phyloP scores from a whole-genome alignment of 2,888 invertebrate genomes.

The Oscheius sp. region DNA sequence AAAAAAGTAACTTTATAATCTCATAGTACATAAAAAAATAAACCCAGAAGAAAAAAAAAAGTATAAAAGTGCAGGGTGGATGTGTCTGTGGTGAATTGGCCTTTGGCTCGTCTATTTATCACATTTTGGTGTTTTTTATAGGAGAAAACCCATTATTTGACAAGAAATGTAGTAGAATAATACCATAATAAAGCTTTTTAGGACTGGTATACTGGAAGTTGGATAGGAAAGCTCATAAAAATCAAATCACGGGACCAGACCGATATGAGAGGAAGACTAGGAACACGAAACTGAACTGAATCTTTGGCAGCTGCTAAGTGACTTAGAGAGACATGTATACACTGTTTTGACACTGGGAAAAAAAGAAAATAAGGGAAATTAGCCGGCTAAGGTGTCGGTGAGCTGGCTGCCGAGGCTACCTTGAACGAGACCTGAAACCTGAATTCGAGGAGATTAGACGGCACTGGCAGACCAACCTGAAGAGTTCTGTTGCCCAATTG shows the following conservation, averaged over 20 bases:
- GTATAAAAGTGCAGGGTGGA: background rate
- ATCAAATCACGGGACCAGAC: constrained; percentile 29
- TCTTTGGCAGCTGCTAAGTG: constrained; percentile 31
- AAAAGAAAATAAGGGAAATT: background rate
- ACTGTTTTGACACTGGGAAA: constrained; percentile 21
- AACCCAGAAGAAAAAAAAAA: constrained; percentile 1
- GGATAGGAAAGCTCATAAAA: constrained; percentile 27
- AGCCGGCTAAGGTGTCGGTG: constrained; percentile 8
- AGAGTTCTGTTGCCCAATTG: constrained; percentile 92
- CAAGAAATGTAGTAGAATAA: background rate
- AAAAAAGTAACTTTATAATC: background rate
- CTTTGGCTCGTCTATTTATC: constrained; percentile 23
- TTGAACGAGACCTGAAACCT: constrained; percentile 36
- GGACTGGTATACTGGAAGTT: background rate
- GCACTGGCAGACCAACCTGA: constrained; percentile 79
- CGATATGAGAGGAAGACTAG: constrained; percentile 20
- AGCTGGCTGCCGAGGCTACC: constrained; percentile 30
- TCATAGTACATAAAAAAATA: background rate
- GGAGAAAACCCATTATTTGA: background rate
- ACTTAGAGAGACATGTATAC: constrained; percentile 34
- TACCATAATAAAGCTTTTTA: constrained; percentile 10
- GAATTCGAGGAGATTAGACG: background rate
- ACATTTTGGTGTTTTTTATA: constrained; percentile 12
- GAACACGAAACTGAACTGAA: background rate
- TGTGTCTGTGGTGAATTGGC: constrained; percentile 8